Evolutionary conservation across 2,113 vertebrate genomes (phyloP), one percentile per base, ranked within the genome.

Genomic region (Symphodus melops): DNA sequence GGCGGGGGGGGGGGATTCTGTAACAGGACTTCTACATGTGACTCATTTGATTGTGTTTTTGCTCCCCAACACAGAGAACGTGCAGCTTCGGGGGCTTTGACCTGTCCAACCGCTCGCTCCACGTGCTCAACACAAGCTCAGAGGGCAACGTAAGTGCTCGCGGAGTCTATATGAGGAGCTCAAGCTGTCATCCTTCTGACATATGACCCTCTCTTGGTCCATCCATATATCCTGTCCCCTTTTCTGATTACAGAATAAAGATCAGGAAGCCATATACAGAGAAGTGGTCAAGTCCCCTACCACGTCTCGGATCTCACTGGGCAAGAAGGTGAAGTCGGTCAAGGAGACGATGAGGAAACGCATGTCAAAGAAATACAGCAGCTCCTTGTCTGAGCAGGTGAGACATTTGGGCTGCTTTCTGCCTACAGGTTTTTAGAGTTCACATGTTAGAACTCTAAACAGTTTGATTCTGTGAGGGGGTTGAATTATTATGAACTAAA

Each of bases 311-410:
- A 98, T 98, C 88, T 99, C 97, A 48, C 94, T 99, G 68, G 97
- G 98, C 61, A 99, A 98, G 94, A 99, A 99, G 90, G 98, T 99
- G 88, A 99, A 97, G 84, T 99, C 97, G 0, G 98, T 99, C 56
- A 99, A 99, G 88, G 97, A 99, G 92, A 99, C 98, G 0, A 98
- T 99, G 97, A 97, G 96, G 94, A 99, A 98, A 82, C 96, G 97
- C 80, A 99, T 99, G 95, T 98, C 98, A 55, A 99, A 99, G 92
- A 99, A 99, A 83, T 99, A 99, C n/a, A 97, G 95, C 91, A 97
- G 94, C 82, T 96, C 96, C 48, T 81, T 96, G 13, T 95, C 97
- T 58, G 97, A 98, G 72, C 97, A 99, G 97, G 98, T 99, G 25
- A 60, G 83, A 76, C 51, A 77, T 33, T 33, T 33, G 28, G 4